phyloP scores from a whole-genome alignment of 2,797 vertebrate species.

The Carduelis carduelis region DNA sequence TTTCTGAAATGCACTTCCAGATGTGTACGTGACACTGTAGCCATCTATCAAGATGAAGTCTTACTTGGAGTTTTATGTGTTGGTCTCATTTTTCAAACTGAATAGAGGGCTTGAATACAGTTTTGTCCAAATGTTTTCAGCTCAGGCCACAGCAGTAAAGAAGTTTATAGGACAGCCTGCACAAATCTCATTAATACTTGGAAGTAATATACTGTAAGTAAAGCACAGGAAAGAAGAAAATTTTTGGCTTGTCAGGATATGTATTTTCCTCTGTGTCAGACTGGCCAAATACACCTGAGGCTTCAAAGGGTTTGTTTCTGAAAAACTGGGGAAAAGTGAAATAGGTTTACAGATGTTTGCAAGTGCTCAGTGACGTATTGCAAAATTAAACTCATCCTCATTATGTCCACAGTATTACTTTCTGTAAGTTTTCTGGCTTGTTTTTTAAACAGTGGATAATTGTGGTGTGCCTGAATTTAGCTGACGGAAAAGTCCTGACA shows the following conservation, averaged over 20 bases:
- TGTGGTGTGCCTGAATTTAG: not conserved
- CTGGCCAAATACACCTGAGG: not conserved
- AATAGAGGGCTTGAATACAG: not conserved
- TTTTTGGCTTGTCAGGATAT: not conserved
- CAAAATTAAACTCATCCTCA: not conserved
- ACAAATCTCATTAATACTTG: not conserved
- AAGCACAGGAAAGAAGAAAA: not conserved
- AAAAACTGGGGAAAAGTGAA: not conserved
- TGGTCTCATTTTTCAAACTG: not conserved
- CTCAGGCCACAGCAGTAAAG: not conserved
- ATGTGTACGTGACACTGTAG: not conserved
- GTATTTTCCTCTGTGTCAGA: not conserved
- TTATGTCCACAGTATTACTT: not conserved
- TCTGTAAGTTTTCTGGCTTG: not conserved
- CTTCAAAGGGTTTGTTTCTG: not conserved
- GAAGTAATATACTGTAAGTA: not conserved
- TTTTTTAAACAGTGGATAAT: not conserved
- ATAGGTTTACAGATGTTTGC: not conserved
- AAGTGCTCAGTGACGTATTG: not conserved
- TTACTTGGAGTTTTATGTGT: not conserved
- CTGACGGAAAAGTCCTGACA: not conserved
- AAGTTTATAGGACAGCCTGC: not conserved
- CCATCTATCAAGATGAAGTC: not conserved
- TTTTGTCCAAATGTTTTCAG: not conserved
- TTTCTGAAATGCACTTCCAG: not conserved